These are phyloP conservation scores for Saguinus imperator DNA, from an alignment of 2,113 vertebrate species.

Conservation along the genomic window DNA sequence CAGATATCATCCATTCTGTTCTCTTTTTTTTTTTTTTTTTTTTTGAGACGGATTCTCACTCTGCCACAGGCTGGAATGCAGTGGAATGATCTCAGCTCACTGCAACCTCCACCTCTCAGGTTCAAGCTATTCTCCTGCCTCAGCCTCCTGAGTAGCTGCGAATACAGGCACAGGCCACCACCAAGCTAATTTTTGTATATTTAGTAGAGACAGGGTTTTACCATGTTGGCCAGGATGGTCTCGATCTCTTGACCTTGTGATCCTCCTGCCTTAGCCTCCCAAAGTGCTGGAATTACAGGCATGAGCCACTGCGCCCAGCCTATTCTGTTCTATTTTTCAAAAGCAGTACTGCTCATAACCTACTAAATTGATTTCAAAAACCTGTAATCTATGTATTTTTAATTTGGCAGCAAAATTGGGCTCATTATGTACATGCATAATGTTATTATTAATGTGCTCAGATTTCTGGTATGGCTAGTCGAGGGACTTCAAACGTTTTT, in stretches of 20 bases:
- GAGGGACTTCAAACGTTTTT: background rate
- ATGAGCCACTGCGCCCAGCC: background rate
- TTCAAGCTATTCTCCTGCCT: background rate
- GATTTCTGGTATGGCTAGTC: background rate
- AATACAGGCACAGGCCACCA: background rate
- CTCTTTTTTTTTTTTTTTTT: background rate
- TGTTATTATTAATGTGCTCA: background rate
- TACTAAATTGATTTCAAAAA: constrained; percentile 6
- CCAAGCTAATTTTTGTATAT: too few species aligned
- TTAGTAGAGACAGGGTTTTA: too few species aligned
- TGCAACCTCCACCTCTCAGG: background rate
- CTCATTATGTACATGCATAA: background rate
- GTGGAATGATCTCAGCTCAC: background rate
- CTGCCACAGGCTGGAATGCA: background rate
- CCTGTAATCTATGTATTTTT: background rate
- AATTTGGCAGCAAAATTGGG: constrained; percentile 33
- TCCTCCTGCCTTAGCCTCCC: too few species aligned
- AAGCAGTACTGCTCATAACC: background rate
- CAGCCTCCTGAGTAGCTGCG: background rate
- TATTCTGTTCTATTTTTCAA: constrained; percentile 41
- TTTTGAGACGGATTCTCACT: background rate
- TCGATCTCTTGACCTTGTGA: too few species aligned
- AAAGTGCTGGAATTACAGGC: too few species aligned
- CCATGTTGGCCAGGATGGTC: too few species aligned
- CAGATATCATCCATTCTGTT: background rate